phyloP scores from a whole-genome alignment of 2,888 invertebrate species.

The Diplolepis rosae region DNA sequence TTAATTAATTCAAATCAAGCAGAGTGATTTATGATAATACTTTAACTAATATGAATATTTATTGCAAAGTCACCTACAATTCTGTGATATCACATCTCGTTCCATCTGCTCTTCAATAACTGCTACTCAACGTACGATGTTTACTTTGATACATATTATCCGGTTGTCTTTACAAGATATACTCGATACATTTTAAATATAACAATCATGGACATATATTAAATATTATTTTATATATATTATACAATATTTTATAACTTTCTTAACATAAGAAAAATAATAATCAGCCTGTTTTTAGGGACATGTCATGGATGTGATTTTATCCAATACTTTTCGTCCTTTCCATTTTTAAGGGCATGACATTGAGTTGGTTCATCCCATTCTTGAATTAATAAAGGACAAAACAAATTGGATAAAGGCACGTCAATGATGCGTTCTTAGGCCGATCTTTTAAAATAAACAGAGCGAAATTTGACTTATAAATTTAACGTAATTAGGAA shows the following conservation, averaged over 20 bases:
- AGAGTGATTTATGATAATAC: not conserved
- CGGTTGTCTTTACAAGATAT: slow-evolving; percentile 22
- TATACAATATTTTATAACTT: slow-evolving; percentile 17
- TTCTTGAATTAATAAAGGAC: too few relatives aligned
- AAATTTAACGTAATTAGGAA: not conserved
- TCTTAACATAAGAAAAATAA: slow-evolving; percentile 7
- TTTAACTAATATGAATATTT: not conserved
- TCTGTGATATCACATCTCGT: slow-evolving; percentile 21
- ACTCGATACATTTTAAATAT: too few relatives aligned
- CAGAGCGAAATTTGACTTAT: not conserved
- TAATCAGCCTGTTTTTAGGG: not conserved
- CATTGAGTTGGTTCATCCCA: too few relatives aligned
- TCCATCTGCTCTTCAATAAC: slow-evolving; percentile 10
- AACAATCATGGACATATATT: slow-evolving; percentile 11
- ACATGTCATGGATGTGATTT: too few relatives aligned
- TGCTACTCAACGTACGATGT: not conserved
- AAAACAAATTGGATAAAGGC: too few relatives aligned
- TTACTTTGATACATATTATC: not conserved
- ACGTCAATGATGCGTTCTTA: too few relatives aligned
- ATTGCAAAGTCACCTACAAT: slow-evolving; percentile 1
- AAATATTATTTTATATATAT: slow-evolving; percentile 23
- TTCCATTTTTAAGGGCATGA: too few relatives aligned
- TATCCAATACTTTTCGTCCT: too few relatives aligned
- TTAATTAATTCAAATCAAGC: not conserved
- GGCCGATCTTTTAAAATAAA: not conserved